Conservation (phyloP, 2,113 vertebrate species). For the Trogon surrucura region DNA sequence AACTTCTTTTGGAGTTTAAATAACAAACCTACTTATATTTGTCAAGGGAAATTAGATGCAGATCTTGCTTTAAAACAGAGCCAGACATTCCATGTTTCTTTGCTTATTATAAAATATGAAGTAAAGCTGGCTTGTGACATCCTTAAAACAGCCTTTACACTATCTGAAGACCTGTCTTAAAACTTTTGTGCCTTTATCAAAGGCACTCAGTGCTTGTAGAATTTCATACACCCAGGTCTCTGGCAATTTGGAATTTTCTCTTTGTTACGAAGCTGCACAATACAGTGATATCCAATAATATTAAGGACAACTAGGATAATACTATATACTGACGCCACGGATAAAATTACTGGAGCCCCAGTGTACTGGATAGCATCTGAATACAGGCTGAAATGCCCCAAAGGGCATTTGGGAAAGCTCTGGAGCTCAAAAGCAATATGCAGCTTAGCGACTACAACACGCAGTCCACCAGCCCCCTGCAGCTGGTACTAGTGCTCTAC, state of each 20-base stretch:
- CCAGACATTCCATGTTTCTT: conserved; percentile 74
- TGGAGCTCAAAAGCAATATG: background rate
- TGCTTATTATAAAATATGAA: background rate
- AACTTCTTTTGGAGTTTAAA: background rate
- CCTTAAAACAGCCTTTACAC: background rate
- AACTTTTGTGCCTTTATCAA: background rate
- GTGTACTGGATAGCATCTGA: background rate
- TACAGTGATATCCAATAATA: background rate
- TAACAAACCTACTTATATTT: conserved; percentile 27
- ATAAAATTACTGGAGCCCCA: background rate
- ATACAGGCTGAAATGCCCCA: background rate
- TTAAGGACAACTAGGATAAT: background rate
- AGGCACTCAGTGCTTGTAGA: background rate
- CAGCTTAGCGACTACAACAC: background rate
- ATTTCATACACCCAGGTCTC: background rate
- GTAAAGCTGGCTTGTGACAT: background rate
- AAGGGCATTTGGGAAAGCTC: background rate
- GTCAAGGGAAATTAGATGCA: conserved; percentile 85
- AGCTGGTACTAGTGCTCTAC: background rate
- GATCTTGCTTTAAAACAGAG: conserved; percentile 86
- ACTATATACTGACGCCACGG: background rate
- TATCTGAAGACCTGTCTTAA: background rate
- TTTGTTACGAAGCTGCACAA: background rate
- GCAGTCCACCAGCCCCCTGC: background rate
- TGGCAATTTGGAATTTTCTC: background rate